A percentile compares a stretch with the other conserved stretches of the same genome.
phyloP scores from a whole-genome alignment of 92 coral and sea anemone species.

The Porites evermanni region DNA sequence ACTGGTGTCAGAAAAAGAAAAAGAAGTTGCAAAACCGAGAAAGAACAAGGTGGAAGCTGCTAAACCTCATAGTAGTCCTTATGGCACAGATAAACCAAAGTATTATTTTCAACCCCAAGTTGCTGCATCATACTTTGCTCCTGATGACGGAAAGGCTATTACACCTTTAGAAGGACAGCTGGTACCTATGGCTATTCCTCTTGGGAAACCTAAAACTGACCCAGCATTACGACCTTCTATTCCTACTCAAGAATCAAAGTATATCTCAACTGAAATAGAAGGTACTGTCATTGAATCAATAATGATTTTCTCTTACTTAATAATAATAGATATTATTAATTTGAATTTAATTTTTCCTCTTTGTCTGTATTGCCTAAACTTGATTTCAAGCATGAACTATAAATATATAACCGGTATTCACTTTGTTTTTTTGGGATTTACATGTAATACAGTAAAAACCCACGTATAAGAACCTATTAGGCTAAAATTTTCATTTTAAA shows the following conservation, averaged over 20 bases:
- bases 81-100: slow-evolving; percentile 42
- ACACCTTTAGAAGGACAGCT: slow-evolving; percentile 92
- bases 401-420: no score
- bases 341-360: no score
- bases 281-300: background rate
- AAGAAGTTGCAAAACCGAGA: slow-evolving; percentile 15
- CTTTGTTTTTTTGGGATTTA: no score
- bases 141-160: slow-evolving; percentile 59
- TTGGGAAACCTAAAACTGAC: slow-evolving; percentile 92
- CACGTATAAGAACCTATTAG: no score
- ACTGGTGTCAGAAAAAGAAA: slow-evolving; percentile 31
- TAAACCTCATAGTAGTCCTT: background rate
- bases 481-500: no score
- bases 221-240: slow-evolving; percentile 88
- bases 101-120: slow-evolving; percentile 90
- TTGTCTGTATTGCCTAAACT: no score
- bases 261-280: background rate
- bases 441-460: no score
- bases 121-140: slow-evolving; percentile 61
- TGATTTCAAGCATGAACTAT: no score
- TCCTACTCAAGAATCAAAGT: slow-evolving; percentile 18
- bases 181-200: slow-evolving; percentile 97
- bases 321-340: no score
- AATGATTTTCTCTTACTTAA: no score
- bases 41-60: slow-evolving; percentile 3